Evolutionary conservation across 2,888 invertebrate genomes (phyloP).

Genomic region (Microctonus aethiopoides): DNA sequence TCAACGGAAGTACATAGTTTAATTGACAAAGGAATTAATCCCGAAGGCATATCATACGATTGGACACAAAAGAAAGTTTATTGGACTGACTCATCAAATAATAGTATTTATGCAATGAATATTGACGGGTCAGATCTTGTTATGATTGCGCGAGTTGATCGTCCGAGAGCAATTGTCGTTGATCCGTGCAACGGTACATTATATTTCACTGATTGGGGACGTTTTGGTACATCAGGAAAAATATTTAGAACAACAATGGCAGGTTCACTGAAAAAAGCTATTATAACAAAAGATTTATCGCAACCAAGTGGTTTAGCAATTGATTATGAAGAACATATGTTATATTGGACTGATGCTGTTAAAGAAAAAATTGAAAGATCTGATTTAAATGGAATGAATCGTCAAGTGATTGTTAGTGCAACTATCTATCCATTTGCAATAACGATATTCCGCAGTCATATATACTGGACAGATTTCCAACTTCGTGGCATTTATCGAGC

Average conservation of each 20-base stretch:
- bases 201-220: constrained; percentile 96
- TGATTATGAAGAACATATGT: constrained; percentile 91
- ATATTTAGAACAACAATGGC: constrained; percentile 97
- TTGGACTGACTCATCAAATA: constrained; percentile 96
- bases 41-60: constrained; percentile 95
- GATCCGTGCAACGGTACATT: constrained; percentile 96
- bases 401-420: constrained; percentile 87
- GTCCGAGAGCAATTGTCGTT: constrained; percentile 93
- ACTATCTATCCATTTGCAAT: constrained; percentile 97
- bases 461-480: constrained; percentile 97
- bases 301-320: constrained; percentile 96
- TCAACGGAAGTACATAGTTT: constrained; percentile 74
- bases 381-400: constrained; percentile 85
- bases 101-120: constrained; percentile 95
- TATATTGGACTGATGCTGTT: constrained; percentile 98
- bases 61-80: constrained; percentile 98
- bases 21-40: constrained; percentile 84
- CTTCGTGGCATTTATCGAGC: constrained; percentile 94
- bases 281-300: constrained; percentile 89
- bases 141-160: constrained; percentile 92
- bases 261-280: constrained; percentile 88
- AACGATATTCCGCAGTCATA: constrained; percentile 88
- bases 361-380: constrained; percentile 95
- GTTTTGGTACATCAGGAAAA: constrained; percentile 91
- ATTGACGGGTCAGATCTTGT: constrained; percentile 87